Evolutionary conservation across 2,113 vertebrate genomes (phyloP).

Genomic region (Sus scrofa): DNA sequence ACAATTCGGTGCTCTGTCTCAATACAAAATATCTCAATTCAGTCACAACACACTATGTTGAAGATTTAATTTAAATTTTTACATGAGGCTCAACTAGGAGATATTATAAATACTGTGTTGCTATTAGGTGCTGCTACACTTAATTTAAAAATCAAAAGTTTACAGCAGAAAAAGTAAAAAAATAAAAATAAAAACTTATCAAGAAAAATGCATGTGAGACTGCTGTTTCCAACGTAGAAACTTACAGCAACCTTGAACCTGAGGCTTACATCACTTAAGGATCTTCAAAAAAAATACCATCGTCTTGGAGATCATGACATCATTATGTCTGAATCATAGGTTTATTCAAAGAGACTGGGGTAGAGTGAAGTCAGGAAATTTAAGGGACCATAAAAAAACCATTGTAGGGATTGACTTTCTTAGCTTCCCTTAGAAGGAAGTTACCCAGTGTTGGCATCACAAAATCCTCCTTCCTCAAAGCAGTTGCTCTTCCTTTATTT

Average conservation of each 20-base stretch:
- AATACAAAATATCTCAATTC: neutral
- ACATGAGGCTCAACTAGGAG: neutral
- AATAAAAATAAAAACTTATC: constrained; percentile 21
- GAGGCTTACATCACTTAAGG: neutral
- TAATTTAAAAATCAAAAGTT: constrained; percentile 41
- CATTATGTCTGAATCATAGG: neutral
- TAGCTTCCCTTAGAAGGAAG: neutral
- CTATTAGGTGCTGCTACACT: neutral
- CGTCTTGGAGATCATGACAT: neutral
- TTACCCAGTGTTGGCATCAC: neutral
- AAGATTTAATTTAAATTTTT: constrained; percentile 19
- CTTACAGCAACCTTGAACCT: neutral
- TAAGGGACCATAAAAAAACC: neutral
- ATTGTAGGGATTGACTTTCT: neutral
- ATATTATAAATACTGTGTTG: neutral
- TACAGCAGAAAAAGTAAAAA: too few relatives aligned
- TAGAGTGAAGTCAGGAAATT: neutral
- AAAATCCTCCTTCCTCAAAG: neutral
- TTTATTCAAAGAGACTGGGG: neutral
- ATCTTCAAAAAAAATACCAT: neutral
- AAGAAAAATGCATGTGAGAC: neutral
- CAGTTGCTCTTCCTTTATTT: neutral
- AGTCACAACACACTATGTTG: neutral
- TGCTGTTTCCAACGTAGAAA: neutral
- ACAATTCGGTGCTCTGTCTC: neutral